Evolutionary conservation across 2,113 vertebrate genomes (phyloP), one percentile per base, ranked within the genome.

Genomic region (Hiodon alosoides): DNA sequence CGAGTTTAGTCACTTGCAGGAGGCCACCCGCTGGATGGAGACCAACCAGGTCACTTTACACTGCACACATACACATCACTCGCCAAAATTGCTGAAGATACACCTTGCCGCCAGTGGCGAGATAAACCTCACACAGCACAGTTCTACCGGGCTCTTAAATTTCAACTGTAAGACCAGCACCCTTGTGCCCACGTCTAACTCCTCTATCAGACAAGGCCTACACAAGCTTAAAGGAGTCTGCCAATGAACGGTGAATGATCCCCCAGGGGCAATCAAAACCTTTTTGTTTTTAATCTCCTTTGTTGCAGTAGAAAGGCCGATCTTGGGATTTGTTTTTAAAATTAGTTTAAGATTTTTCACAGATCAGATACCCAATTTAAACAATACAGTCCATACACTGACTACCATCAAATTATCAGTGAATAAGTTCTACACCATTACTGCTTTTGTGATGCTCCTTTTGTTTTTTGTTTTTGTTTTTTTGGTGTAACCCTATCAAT

Each of bases 1-100:
- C 92, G 94, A 95, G 93, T 95, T 95, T 95, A 95, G 94, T 95
- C 90, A 93, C 93, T 94, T 95, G 93, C 94, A 95, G 94, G 94
- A 95, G 91, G 94, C 94, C 93, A 91, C 91, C 89, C 90, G 92
- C 91, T 95, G 94, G 94, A 95, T 95, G 94, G 94, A 95, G 93
- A 94, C 93, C 94, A 95, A 95, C 92, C 94, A 95, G 94, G 94
- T 95, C 94, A 94, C 94, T 94, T 92, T 92, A 90, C 91, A 86
- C 85, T 90, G 93, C 93, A 93, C 91, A 86, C 90, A 90, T 85
- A 87, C 87, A 84, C 83, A 86, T 83, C 60, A 48, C 46, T 48
- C 16, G 59, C 72, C 16, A 8, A 51, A 62, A 47, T 47, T 67
- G 64, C 64, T 47, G 64, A 69, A 14, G 9, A 10, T 52, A 52